Evolutionary conservation across 2,797 vertebrate species (phyloP).

Genomic region (Manis crassicaudata): DNA sequence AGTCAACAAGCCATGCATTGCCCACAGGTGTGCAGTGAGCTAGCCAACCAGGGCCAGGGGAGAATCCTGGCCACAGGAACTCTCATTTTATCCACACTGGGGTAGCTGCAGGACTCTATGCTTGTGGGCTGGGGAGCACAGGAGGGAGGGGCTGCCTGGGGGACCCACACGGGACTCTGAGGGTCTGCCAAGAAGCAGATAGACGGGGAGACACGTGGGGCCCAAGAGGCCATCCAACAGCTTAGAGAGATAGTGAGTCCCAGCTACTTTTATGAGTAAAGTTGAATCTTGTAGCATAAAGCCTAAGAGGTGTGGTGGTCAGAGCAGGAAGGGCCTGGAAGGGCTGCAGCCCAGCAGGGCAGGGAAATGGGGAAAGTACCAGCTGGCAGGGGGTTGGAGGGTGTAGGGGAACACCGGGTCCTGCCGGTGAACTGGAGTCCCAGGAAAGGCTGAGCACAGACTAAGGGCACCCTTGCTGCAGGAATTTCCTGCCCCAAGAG

Average conservation of each 20-base stretch:
- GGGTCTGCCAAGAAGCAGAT: neutral
- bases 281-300: fast-evolving
- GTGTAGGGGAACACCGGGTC: fast-evolving
- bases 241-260: neutral
- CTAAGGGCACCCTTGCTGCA: too few relatives aligned
- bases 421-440: fast-evolving
- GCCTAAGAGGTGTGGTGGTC: neutral
- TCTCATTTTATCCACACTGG: too few relatives aligned
- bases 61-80: too few relatives aligned
- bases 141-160: neutral
- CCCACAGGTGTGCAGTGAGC: too few relatives aligned
- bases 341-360: neutral
- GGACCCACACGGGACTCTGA: neutral
- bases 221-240: neutral
- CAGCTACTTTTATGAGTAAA: neutral
- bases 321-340: too few relatives aligned
- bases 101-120: too few relatives aligned
- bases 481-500: neutral
- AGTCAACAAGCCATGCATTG: too few relatives aligned
- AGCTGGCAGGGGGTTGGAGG: too few relatives aligned
- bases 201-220: neutral
- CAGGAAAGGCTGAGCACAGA: neutral
- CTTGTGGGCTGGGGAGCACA: neutral
- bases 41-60: too few relatives aligned
- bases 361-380: neutral